Base-by-base conservation (phyloP, 1,140 invertebrate species). In the Frieseomelitta varia region DNA sequence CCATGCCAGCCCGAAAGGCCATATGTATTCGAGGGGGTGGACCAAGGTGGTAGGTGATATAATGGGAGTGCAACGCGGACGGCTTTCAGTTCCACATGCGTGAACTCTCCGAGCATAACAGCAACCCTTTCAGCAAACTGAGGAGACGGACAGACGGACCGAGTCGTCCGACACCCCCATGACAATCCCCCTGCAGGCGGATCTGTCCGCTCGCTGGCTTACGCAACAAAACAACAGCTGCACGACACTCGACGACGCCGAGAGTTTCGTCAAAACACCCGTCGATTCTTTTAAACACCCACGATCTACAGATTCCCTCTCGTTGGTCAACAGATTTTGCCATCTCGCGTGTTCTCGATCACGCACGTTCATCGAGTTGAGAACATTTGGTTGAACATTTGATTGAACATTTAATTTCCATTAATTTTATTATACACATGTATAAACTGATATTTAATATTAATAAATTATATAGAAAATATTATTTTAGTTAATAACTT, bases 201-300 rank as follows among this genome's bases (percentile, higher is more conserved):
- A 79, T 77, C 76, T 82, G 85, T 79, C 21, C 34, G 80, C 81
- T 89, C 88, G 90, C 47, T 88, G 91, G 91, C 90, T 93, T 89
- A 91, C 92, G 92, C 91, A 92, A 93, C 93, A 94, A 93, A 94
- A 94, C 93, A 95, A 95, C 94, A 94, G 94, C 94, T 95, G 93
- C 92, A 30, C 63, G 81, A 67, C 87, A 71, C 85, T 84, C 85
- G 79, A 86, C 56, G 79, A 82, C 83, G 51, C 55, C 24, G 74
- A 73, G 55, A 47, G 39, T 51, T 82, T 75, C 91, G 91, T 93
- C 92, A 92, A 92, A 94, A 93, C 90, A 93, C 24, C 56, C 74
- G 86, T 88, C 85, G 85, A 91, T 90, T 90, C 90, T 88, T 92
- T 93, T 77, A 24, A 8, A n/a, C 24, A 17, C 1, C 39, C 6